Conservation (phyloP, 2,113 vertebrate species). For the Polyodon spathula region DNA sequence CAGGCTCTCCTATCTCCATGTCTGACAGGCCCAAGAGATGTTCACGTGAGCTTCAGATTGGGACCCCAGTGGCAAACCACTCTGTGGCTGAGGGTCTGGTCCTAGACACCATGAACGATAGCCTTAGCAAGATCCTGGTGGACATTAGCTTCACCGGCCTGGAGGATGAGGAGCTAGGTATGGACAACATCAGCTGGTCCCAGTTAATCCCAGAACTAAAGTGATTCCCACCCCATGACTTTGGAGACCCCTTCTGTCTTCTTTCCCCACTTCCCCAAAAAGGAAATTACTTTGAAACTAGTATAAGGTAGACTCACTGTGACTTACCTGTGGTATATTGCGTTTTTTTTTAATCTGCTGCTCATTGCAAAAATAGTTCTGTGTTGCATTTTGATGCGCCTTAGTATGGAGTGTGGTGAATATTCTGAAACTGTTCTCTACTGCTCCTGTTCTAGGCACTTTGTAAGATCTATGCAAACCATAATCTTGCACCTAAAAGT, state of each 20-base stretch:
- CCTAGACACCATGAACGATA: constrained; percentile 86
- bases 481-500: no score
- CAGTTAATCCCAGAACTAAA: constrained; percentile 72
- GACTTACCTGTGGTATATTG: no score
- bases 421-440: no score
- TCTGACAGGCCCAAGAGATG: constrained; percentile 33
- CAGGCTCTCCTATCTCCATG: constrained; percentile 29
- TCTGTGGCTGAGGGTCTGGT: constrained; percentile 82
- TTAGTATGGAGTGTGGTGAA: no score
- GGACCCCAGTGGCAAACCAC: constrained; percentile 45
- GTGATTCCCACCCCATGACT: constrained; percentile 28
- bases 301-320: not conserved
- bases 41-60: constrained; percentile 49
- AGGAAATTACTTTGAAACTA: no score
- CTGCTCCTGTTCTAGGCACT: no score
- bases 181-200: constrained; percentile 70
- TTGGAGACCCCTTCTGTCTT: not conserved
- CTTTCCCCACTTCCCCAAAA: not conserved
- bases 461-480: no score
- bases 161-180: constrained; percentile 70
- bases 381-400: no score
- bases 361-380: no score
- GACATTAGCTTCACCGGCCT: constrained; percentile 84
- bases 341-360: no score
- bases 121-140: constrained; percentile 86